Evolutionary conservation across 2,888 invertebrate species (phyloP).

Genomic region (Tetropium fuscum): DNA sequence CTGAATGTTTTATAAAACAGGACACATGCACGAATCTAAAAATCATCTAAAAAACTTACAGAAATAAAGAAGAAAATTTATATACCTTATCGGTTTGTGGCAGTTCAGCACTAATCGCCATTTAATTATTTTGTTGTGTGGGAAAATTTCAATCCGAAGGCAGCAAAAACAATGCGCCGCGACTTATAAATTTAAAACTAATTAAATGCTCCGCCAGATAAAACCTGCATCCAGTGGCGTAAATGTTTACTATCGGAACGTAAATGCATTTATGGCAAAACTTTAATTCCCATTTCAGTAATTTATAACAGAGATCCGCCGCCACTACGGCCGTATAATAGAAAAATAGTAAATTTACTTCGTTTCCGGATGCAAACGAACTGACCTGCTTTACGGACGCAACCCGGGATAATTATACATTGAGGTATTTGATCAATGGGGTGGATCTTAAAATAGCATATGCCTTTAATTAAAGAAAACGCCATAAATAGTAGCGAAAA

Average conservation of each 20-base stretch:
- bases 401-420: not conserved
- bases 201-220: conserved; percentile 16
- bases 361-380: not conserved
- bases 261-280: not conserved
- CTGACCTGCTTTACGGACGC: not conserved
- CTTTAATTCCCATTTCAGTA: conserved; percentile 8
- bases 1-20: no score
- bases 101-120: no score
- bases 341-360: conserved; percentile 13
- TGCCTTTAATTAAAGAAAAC: conserved; percentile 19
- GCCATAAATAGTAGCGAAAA: conserved; percentile 25
- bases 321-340: conserved; percentile 13
- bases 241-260: not conserved
- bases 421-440: not conserved
- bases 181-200: conserved; percentile 17
- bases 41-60: no score
- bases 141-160: conserved; percentile 10
- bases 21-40: no score
- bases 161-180: conserved; percentile 7
- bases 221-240: conserved; percentile 2
- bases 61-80: no score
- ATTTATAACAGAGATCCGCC: conserved; percentile 7
- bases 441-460: conserved; percentile 3
- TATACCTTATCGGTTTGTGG: no score
- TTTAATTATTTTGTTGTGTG: no score